A percentile compares a stretch with the other conserved stretches of the same genome.
phyloP scores from a whole-genome alignment of 2,113 vertebrate species.

The Mixornis gularis region DNA sequence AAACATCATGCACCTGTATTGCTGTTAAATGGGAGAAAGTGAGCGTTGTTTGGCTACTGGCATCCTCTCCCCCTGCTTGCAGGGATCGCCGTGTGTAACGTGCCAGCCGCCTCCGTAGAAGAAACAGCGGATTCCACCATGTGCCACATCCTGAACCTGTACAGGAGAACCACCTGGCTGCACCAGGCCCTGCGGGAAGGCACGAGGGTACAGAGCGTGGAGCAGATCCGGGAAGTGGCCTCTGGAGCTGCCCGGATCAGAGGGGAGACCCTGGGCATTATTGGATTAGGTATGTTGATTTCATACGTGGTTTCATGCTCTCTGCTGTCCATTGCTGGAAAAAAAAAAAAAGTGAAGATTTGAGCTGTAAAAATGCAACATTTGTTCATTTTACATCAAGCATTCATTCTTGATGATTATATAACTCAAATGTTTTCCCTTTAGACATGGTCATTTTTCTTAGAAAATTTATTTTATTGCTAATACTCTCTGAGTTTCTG shows the following conservation, averaged over 20 bases:
- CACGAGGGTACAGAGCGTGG: slow-evolving; percentile 92
- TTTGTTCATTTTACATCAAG: not conserved
- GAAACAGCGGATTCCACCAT: slow-evolving; percentile 95
- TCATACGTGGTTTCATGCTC: fast-evolving
- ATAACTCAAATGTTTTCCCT: not conserved
- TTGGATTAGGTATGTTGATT: slow-evolving; percentile 80
- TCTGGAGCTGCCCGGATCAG: slow-evolving; percentile 93
- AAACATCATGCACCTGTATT: not conserved
- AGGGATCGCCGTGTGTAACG: slow-evolving; percentile 97
- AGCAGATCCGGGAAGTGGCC: slow-evolving; percentile 96
- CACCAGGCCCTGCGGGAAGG: slow-evolving; percentile 95
- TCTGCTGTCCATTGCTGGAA: fast-evolving
- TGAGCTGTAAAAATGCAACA: not conserved
- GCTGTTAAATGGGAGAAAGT: not conserved
- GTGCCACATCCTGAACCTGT: slow-evolving; percentile 96
- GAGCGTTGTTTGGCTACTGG: not conserved
- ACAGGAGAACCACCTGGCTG: slow-evolving; percentile 95
- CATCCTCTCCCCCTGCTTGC: not conserved
- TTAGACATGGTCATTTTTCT: not conserved
- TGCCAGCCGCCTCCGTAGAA: slow-evolving; percentile 94
- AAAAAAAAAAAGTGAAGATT: not conserved
- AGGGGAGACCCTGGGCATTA: slow-evolving; percentile 95
- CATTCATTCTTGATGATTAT: not conserved
- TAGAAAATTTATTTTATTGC: not conserved
- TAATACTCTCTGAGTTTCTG: not conserved